Evolutionary conservation across 1,140 invertebrate genomes (phyloP).

Genomic region (Drosophila suzukii): DNA sequence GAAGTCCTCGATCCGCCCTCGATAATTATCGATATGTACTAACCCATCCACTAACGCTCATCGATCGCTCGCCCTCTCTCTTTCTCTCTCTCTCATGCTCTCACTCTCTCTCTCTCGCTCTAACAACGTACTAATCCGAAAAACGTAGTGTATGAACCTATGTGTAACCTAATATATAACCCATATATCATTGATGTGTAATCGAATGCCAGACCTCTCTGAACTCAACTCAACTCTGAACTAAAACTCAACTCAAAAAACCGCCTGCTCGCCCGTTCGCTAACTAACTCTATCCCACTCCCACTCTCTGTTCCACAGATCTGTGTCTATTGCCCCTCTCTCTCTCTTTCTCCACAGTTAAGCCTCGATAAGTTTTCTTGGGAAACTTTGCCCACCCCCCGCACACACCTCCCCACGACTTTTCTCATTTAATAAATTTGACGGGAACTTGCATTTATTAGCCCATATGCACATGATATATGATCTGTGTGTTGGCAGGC

Average conservation of each 20-base stretch:
- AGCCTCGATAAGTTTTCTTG: constrained; percentile 2
- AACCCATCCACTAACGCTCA: constrained; percentile 40
- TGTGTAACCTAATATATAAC: constrained; percentile 37
- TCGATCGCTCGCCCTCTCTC: constrained; percentile 24
- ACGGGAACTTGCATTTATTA: constrained; percentile 20
- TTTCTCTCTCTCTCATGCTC: neutral
- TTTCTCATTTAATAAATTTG: constrained; percentile 24
- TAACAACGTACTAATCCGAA: constrained; percentile 29
- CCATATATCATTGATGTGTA: constrained; percentile 49
- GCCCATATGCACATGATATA: constrained; percentile 19
- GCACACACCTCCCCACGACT: neutral
- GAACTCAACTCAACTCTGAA: constrained; percentile 29
- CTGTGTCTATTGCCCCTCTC: constrained; percentile 15
- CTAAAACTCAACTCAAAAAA: constrained; percentile 34
- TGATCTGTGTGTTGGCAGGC: neutral
- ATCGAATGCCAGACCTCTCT: constrained; percentile 50
- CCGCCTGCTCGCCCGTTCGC: constrained; percentile 41
- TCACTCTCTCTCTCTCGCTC: constrained; percentile 11
- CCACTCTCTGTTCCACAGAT: constrained; percentile 16
- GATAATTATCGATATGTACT: constrained; percentile 39
- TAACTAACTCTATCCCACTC: constrained; percentile 29
- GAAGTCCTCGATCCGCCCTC: constrained; percentile 16
- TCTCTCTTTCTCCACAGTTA: constrained; percentile 3
- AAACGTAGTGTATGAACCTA: constrained; percentile 45
- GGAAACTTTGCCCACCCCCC: neutral